Conservation (phyloP, 2,113 vertebrate species). For the Callorhinus ursinus region DNA sequence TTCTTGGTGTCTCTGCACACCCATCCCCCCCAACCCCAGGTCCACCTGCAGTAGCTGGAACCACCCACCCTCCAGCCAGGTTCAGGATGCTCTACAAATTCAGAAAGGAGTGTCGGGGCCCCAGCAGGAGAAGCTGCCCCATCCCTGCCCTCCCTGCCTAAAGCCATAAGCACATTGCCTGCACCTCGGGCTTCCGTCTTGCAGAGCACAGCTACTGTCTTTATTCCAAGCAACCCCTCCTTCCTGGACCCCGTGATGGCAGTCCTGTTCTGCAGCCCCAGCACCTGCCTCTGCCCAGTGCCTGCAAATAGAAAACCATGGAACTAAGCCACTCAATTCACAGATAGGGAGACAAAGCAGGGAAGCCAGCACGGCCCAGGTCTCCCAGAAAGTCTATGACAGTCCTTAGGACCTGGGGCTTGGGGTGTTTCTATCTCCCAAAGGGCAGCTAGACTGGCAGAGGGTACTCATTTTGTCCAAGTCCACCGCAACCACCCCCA, state of each 20-base stretch:
- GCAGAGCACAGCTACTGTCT: not conserved
- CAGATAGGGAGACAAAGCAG: not conserved
- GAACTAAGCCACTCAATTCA: no score
- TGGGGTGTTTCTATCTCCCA: not conserved
- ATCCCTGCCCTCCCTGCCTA: not conserved
- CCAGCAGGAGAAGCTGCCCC: not conserved
- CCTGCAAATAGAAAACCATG: not conserved
- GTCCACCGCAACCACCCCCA: no score
- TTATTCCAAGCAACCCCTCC: not conserved
- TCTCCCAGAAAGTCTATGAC: not conserved
- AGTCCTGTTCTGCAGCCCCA: not conserved
- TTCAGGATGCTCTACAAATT: not conserved
- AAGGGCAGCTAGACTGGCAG: not conserved
- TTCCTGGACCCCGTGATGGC: no score
- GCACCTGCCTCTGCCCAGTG: not conserved
- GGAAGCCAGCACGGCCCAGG: not conserved
- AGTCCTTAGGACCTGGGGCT: not conserved
- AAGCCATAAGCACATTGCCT: rapidly evolving
- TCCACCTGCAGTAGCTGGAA: not conserved
- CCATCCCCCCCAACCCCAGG: not conserved
- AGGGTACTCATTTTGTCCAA: not conserved
- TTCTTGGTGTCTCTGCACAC: not conserved
- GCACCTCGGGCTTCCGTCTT: not conserved
- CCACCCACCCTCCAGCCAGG: not conserved
- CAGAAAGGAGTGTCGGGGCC: not conserved